Evolutionary conservation across 2,888 invertebrate species (phyloP).

Genomic region (Smittia sp.): DNA sequence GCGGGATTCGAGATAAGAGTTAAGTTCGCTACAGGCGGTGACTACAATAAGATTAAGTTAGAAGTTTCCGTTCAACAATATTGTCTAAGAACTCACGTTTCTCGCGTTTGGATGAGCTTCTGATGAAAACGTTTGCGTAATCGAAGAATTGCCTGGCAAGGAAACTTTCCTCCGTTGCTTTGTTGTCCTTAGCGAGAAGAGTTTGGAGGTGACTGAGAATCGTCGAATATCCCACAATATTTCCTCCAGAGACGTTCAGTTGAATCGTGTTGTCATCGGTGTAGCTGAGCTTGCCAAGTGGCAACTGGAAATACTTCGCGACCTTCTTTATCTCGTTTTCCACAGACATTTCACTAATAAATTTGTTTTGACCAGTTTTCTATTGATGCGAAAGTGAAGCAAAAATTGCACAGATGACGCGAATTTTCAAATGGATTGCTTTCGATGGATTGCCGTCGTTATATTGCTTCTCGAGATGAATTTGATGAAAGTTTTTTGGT

Average conservation of each 20-base stretch:
- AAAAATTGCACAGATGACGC: too few relatives aligned
- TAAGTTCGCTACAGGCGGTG: constrained; percentile 56
- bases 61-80: neutral
- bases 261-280: constrained; percentile 54
- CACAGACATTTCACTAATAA: neutral
- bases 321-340: constrained; percentile 52
- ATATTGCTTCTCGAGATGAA: neutral
- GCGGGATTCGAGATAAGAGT: constrained; percentile 55
- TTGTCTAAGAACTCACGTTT: constrained; percentile 16
- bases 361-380: neutral
- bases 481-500: too few relatives aligned
- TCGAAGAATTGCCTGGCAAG: constrained; percentile 16
- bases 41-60: neutral
- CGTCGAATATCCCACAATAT: constrained; percentile 19
- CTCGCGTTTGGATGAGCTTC: constrained; percentile 44
- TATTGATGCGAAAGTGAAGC: neutral
- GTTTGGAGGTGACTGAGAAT: constrained; percentile 18
- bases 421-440: too few relatives aligned
- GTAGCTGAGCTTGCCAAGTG: constrained; percentile 56
- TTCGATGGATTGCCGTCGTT: too few relatives aligned
- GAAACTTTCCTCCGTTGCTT: neutral
- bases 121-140: constrained; percentile 44
- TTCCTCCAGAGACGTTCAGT: neutral
- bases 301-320: constrained; percentile 57
- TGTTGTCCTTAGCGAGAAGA: neutral